Base-by-base conservation (phyloP, 2,888 invertebrate species). In the Sminthurides aquaticus region DNA sequence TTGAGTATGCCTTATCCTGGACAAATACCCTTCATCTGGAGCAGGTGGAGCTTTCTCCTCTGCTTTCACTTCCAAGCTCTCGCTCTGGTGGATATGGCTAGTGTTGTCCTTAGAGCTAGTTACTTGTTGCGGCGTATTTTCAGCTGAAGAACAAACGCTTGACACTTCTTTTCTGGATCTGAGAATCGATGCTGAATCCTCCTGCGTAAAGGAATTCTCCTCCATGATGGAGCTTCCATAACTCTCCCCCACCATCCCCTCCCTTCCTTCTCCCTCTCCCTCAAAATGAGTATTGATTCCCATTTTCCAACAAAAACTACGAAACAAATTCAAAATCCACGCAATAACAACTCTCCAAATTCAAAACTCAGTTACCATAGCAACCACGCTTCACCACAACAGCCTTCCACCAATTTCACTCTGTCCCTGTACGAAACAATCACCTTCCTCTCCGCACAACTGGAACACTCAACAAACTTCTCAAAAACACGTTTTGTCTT, bases 1-100 rank as follows among this genome's bases (percentile, higher is more conserved):
- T 27, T 55, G 8, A 24, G 59, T 3, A 55, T 64, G 52, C 22
- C 49, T 34, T 5, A 22, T 34, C 15, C 64, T 52, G 48, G 55
- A 43, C 22, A 64, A 60, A 56, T 26, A 64, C 2, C 60, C 64
- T 18, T 29, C 59, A n/a, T 27, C 63, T 20, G 20, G 11, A 52
- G 22, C 15, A 5, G 18, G 5, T 52, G 8, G 8, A 15, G 5
- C 20, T 52, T 52, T 15, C 3, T 60, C 27, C 49, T 49, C 27
- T n/a, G 60, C 15, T 26, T 54, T 20, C 54, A 20, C n/a, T n/a
- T n/a, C n/a, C n/a, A n/a, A n/a, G n/a, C n/a, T n/a, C n/a, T n/a
- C n/a, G n/a, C n/a, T n/a, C n/a, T n/a, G n/a, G n/a, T n/a, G n/a
- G n/a, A n/a, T n/a, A n/a, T n/a, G n/a, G n/a, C n/a, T 15, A 34